phyloP scores from a whole-genome alignment of 2,797 vertebrate genomes.

The Platalea minor region DNA sequence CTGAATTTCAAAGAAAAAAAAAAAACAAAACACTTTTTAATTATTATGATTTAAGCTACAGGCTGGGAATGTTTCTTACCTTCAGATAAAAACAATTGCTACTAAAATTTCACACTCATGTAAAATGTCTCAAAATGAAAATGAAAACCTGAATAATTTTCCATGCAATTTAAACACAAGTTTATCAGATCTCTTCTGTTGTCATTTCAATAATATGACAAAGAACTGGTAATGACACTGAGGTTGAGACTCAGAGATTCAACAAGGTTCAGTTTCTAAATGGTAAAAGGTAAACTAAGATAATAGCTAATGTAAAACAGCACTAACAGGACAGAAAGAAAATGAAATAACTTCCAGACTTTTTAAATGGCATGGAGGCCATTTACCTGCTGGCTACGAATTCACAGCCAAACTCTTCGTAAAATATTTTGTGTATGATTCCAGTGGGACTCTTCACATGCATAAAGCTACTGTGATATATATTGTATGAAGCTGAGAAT shows the following conservation, averaged over 20 bases:
- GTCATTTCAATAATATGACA: neutral
- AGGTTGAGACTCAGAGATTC: neutral
- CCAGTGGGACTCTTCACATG: neutral
- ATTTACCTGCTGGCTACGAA: neutral
- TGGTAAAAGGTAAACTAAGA: neutral
- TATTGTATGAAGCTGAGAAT: neutral
- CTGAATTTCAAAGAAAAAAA: neutral
- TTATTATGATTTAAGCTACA: neutral
- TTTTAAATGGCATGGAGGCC: neutral
- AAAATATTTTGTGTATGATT: neutral
- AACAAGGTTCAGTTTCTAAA: neutral
- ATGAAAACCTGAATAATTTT: rapidly evolving
- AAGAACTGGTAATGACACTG: neutral
- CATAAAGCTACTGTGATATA: neutral
- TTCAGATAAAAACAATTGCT: neutral
- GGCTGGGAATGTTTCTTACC: neutral
- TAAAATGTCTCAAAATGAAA: neutral
- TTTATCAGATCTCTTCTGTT: neutral
- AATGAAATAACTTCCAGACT: neutral
- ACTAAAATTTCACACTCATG: neutral
- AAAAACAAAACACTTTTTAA: rapidly evolving
- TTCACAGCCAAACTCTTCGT: neutral
- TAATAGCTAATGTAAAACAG: neutral
- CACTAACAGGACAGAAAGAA: neutral
- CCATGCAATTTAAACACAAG: neutral